These are phyloP conservation scores for Chaitophorus viminalis DNA, from an alignment of 2,888 invertebrate species.

Conservation along the genomic window DNA sequence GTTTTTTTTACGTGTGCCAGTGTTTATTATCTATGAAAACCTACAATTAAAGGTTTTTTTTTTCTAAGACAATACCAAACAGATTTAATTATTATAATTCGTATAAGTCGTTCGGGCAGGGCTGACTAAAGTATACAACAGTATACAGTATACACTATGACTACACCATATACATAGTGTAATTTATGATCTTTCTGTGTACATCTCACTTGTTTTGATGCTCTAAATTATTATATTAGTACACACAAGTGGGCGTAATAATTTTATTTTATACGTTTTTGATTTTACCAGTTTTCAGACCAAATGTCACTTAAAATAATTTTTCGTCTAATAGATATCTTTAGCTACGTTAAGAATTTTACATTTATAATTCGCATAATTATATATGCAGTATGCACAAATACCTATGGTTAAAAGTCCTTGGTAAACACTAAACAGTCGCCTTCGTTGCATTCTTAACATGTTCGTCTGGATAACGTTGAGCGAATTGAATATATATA, in stretches of 20 bases:
- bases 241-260: background rate
- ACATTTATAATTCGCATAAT: too few relatives aligned
- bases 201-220: background rate
- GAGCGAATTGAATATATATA: too few relatives aligned
- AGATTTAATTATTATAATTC: conserved; percentile 60
- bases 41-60: conserved; percentile 54
- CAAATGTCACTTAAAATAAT: background rate
- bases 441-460: too few relatives aligned
- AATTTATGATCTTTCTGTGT: conserved; percentile 35
- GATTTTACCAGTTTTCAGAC: background rate
- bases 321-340: too few relatives aligned
- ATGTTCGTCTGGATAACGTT: too few relatives aligned
- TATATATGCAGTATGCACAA: too few relatives aligned
- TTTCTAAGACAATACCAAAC: conserved; percentile 52
- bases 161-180: background rate
- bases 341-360: too few relatives aligned
- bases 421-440: too few relatives aligned
- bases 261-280: background rate
- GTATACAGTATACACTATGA: background rate
- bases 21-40: conserved; percentile 59
- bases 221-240: background rate
- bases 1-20: conserved; percentile 39
- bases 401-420: too few relatives aligned
- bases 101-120: conserved; percentile 43
- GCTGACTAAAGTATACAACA: conserved; percentile 49